Evolutionary conservation across 2,797 vertebrate species (phyloP).

Genomic region (Mergus octosetaceus): DNA sequence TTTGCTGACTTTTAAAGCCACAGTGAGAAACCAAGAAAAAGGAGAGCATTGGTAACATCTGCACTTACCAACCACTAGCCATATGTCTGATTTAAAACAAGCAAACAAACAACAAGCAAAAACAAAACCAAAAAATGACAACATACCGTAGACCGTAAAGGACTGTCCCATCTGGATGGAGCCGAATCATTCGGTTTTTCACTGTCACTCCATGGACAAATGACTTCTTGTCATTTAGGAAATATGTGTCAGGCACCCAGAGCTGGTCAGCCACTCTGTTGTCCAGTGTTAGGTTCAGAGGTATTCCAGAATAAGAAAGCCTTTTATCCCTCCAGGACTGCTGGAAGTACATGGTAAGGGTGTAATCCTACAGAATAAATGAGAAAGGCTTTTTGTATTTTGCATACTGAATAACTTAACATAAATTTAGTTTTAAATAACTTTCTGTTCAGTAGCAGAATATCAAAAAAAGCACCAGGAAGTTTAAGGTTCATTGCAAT

Average conservation of each 20-base stretch:
- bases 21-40: neutral
- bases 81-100: neutral
- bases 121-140: neutral
- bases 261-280: slow-evolving; percentile 94
- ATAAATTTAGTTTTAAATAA: neutral
- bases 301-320: slow-evolving; percentile 91
- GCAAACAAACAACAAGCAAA: neutral
- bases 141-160: slow-evolving; percentile 92
- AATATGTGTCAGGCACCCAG: slow-evolving; percentile 96
- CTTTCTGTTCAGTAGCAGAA: neutral
- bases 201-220: slow-evolving; percentile 96
- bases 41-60: neutral
- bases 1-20: neutral
- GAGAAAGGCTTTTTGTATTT: slow-evolving; percentile 11
- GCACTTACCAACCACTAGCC: neutral
- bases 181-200: slow-evolving; percentile 94
- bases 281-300: slow-evolving; percentile 91
- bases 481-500: neutral
- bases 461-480: neutral
- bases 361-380: slow-evolving; percentile 86
- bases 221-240: slow-evolving; percentile 96
- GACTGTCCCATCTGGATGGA: slow-evolving; percentile 93
- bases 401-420: neutral
- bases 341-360: slow-evolving; percentile 94
- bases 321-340: slow-evolving; percentile 94